Evolutionary conservation across 2,888 invertebrate species (phyloP), one percentile per base, ranked within the genome.

Genomic region (Acleris literana): DNA sequence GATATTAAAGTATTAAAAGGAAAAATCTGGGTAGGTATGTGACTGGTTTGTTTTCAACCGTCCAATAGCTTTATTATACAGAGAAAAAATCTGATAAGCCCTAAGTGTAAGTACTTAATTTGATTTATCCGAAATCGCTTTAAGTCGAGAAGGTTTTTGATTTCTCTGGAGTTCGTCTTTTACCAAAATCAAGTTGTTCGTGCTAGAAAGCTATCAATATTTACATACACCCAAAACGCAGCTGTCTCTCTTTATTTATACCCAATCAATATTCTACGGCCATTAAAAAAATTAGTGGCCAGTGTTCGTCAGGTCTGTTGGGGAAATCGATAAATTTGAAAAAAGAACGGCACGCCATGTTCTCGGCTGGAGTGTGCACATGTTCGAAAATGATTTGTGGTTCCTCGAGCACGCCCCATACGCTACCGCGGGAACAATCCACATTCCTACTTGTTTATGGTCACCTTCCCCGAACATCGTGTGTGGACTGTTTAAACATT

Each of bases 381-480:
- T 66, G 66, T 66, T 66, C 46, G 66, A 33, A 66, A 77, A 82
- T 84, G 82, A 84, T 83, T 84, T 84, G 82, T 84, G 68, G 69
- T 73, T 76, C 73, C 74, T 79, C 80, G 82, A 83, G 78, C 80
- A 78, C 77, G 78, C 76, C 78, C 72, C 72, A 68, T 71, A 76
- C 74, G 70, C 72, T 71, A 68, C 71, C 60, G 53, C 71, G 71
- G 74, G 81, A 81, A 81, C 82, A 83, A 80, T 83, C 77, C 77
- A 57, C 68, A 70, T 71, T 63, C 70, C 70, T 58, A 71, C 61
- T 43, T 70, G 72, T 82, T 84, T 81, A 84, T 79, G 72, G 75
- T 62, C 71, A 72, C 70, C 59, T 82, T 81, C 84, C 62, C 59
- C 63, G 70, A 71, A 67, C 64, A 58, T 49, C 64, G 49, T 63